Base-by-base conservation (phyloP, 2,888 invertebrate species). In the Ormyrus rosae region DNA sequence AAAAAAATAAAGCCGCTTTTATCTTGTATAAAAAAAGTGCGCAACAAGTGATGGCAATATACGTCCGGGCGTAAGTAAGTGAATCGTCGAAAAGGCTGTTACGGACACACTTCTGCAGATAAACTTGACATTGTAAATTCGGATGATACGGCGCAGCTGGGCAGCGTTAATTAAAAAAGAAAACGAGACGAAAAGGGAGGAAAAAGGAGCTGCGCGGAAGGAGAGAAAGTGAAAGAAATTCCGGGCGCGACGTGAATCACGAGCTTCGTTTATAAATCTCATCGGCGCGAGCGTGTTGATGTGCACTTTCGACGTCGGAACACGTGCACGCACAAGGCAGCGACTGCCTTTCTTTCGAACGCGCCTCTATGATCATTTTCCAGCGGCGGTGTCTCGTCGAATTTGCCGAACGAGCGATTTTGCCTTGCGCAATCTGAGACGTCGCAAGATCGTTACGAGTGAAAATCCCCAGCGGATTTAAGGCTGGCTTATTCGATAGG, bases 231-330 rank as follows among this genome's bases (percentile, higher is more conserved):
- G 61, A 69, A 55, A 69, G 69, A 76, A 50, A 64, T 60, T 19
- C 19, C 13, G 19, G 46, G 53, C 13, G 58, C 8, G n/a, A 55
- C 68, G 69, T 75, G 75, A 68, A 68, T 68, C 75, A 68, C 53
- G 53, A 51, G 51, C 69, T 76, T 76, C 76, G 55, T 69, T 68
- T 76, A 55, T 69, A 76, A 76, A 76, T 76, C 69, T 76, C 61
- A 53, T 63, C 74, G 45, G 13, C n/a, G 19, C 10, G 46, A 3
- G 7, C n/a, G 46, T 64, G 64, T n/a, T 56, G 73, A 75, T 68
- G 60, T 46, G 75, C 19, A 75, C 75, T 75, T 75, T 75, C 75
- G 46, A 68, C 67, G 60, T 19, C 45, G 51, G 19, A 13, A 9
- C 46, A 19, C 10, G 51, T 19, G 19, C 53, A 9, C 11, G 13